Conservation (phyloP, 2,113 vertebrate species). For the Orientallactaga bullata region DNA sequence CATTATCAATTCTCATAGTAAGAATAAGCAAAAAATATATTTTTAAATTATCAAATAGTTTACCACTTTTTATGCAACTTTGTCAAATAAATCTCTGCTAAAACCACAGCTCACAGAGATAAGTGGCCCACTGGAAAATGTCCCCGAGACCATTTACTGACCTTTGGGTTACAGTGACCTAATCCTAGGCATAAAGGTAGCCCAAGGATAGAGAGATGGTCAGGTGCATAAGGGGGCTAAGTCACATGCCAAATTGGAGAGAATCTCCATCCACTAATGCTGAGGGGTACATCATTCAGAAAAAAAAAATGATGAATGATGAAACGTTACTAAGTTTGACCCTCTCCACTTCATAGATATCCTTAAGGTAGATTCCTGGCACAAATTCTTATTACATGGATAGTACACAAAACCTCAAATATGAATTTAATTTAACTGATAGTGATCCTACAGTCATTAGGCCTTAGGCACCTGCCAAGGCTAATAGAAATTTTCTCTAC, state of each 20-base stretch:
- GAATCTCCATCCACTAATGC: background rate
- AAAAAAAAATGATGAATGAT: slow-evolving; percentile 35
- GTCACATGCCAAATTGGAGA: slow-evolving; percentile 28
- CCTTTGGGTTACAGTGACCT: background rate
- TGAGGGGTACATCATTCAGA: slow-evolving; percentile 18
- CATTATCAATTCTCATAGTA: no score
- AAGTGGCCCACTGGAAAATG: background rate
- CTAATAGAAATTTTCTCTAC: slow-evolving; percentile 62
- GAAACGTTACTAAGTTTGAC: slow-evolving; percentile 51
- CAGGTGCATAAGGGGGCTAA: fast-evolving
- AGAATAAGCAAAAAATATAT: background rate
- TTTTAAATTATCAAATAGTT: slow-evolving; percentile 17
- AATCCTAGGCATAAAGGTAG: background rate
- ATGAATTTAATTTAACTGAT: slow-evolving; percentile 71
- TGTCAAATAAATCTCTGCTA: background rate
- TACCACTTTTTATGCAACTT: background rate
- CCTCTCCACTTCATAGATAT: background rate
- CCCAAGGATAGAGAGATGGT: background rate
- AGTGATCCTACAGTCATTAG: slow-evolving; percentile 42
- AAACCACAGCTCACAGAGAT: background rate
- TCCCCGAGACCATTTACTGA: background rate
- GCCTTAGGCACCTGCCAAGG: slow-evolving; percentile 52
- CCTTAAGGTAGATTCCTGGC: slow-evolving; percentile 48
- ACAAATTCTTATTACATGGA: slow-evolving; percentile 47
- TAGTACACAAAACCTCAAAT: slow-evolving; percentile 35